Evolutionary conservation across 2,797 vertebrate species (phyloP), one percentile per base, ranked within the genome.

Genomic region (Anisognathus igniventris): DNA sequence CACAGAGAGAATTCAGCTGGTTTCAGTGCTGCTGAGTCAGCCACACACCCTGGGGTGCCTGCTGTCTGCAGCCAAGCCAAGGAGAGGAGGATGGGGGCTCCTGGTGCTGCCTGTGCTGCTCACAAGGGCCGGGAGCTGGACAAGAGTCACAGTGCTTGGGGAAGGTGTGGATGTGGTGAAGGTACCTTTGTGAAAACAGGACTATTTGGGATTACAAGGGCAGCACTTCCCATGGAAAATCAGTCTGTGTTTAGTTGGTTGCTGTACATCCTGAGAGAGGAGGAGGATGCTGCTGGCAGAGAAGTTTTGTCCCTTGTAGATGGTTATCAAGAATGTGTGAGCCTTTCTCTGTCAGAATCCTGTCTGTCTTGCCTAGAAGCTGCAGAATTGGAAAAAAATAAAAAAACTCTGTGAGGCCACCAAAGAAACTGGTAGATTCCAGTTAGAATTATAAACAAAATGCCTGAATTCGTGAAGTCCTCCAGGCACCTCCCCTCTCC

Each of bases 321-420:
- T 30, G 10, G 14, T 53, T 56, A 6, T 56, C 25, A 39, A 58
- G 4, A 0, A 18, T 1, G 0, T 3, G 3, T 0, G 3, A 28
- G 4, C 6, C 4, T 18, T 66, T 20, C 4, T 8, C 0, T 1
- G 0, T 48, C 54, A 64, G 23, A 2, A 60, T 0, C 1, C 9
- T 0, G 0, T 31, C 0, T 22, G 9, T 0, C 3, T 39, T 10
- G 9, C 12, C 9, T 10, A 30, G 1, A 6, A 67, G 7, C 61
- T 94, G 76, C 19, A 71, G 25, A 86, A 77, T 24, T 37, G 27
- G 3, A 40, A 19, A 51, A 33, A 79, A 60, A 25, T 23, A 45
- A 78, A 56, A 24, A 7, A 45, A n/a, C n/a, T 13, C 15, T 6
- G 12, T 53, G 62, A 82, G 53, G 18, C 3, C 37, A 65, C 9